Percentiles rank a stretch among this genome's conserved stretches.
Evolutionary conservation across 1,140 invertebrate species (phyloP).

Genomic region (Rhyzopertha dominica): DNA sequence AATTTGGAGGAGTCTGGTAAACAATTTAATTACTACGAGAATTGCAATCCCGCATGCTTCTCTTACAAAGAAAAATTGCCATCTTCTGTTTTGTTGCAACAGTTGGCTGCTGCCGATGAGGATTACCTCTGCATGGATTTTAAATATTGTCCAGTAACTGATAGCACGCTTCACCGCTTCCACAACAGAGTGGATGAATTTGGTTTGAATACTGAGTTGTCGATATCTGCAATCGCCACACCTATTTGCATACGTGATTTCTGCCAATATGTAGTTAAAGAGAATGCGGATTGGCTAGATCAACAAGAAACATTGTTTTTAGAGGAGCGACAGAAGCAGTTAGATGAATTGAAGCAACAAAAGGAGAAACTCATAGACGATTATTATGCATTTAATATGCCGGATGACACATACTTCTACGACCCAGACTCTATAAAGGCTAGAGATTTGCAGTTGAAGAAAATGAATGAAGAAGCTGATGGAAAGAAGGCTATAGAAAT

Average conservation of each 20-base stretch:
- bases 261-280: slow-evolving; percentile 3
- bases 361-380: background rate
- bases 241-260: background rate
- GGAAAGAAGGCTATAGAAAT: background rate
- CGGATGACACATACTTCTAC: background rate
- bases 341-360: background rate
- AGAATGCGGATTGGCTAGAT: background rate
- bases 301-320: slow-evolving; percentile 1
- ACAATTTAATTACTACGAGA: slow-evolving; percentile 3
- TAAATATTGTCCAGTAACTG: background rate
- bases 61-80: slow-evolving; percentile 1
- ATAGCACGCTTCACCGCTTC: background rate
- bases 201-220: background rate
- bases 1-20: background rate
- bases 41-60: background rate
- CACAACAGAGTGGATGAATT: slow-evolving; percentile 2
- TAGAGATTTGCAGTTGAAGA: no score
- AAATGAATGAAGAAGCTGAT: no score
- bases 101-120: background rate
- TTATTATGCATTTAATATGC: background rate
- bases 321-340: background rate
- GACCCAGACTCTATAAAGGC: background rate
- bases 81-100: background rate
- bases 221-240: background rate
- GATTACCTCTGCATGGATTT: background rate